phyloP scores from a whole-genome alignment of 2,888 invertebrate genomes.

The Tetropium fuscum region DNA sequence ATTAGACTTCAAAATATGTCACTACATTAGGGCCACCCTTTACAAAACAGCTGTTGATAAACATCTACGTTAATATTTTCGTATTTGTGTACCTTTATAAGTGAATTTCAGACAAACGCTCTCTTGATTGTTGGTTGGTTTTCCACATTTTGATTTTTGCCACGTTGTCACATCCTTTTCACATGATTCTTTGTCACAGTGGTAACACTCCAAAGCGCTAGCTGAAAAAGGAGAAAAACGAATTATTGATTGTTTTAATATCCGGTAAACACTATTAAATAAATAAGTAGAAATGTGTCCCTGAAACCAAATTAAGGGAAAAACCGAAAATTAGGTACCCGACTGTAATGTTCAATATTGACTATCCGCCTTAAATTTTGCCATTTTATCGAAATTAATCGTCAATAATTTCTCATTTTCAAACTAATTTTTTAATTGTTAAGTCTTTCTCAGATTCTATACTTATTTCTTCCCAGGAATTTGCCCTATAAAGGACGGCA shows the following conservation, averaged over 20 bases:
- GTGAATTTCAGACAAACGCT: constrained; percentile 27
- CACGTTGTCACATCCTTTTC: constrained; percentile 27
- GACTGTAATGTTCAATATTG: too few species aligned
- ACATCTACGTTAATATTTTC: not conserved
- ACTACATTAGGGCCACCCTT: too few species aligned
- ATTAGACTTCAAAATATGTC: too few species aligned
- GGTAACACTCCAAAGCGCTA: constrained; percentile 33
- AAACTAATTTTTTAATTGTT: too few species aligned
- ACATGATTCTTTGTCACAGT: constrained; percentile 28
- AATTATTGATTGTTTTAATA: not conserved
- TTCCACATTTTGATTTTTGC: constrained; percentile 25
- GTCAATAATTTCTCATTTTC: too few species aligned
- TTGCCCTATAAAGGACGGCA: too few species aligned
- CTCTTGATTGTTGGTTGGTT: constrained; percentile 17
- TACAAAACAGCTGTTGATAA: too few species aligned
- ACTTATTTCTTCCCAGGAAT: too few species aligned
- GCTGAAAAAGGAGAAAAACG: constrained; percentile 28
- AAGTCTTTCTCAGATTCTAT: too few species aligned
- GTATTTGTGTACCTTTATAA: constrained; percentile 35
- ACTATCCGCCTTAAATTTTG: too few species aligned
- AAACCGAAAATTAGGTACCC: too few species aligned
- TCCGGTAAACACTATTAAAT: not conserved
- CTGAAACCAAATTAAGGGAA: not conserved
- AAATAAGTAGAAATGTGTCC: not conserved
- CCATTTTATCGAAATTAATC: too few species aligned